Evolutionary conservation across 2,888 invertebrate species (phyloP).

Genomic region (Cosmia pyralina): DNA sequence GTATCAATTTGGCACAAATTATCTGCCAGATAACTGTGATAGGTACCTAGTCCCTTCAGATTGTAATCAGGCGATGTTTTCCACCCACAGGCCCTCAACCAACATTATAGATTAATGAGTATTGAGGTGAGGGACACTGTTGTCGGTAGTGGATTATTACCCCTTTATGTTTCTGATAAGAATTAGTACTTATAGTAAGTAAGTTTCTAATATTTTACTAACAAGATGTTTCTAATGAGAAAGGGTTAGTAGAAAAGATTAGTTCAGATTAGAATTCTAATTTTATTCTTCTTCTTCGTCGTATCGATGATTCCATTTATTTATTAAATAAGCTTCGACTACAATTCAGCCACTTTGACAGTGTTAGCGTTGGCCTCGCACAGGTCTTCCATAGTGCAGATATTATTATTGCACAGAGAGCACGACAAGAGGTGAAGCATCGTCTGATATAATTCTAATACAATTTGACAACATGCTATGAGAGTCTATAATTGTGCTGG

Average conservation of each 20-base stretch:
- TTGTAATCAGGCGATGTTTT: slow-evolving; percentile 54
- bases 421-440: not conserved
- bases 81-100: slow-evolving; percentile 52
- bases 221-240: not conserved
- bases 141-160: slow-evolving; percentile 7
- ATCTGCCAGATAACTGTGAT: slow-evolving; percentile 27
- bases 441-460: not conserved
- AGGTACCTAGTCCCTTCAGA: slow-evolving; percentile 38
- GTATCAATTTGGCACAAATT: slow-evolving; percentile 32
- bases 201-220: not conserved
- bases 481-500: not conserved
- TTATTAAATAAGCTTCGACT: not conserved
- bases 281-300: not conserved
- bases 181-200: not conserved
- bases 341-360: not conserved
- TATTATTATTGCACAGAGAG: not conserved
- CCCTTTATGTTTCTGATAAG: not conserved
- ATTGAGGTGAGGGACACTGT: slow-evolving; percentile 40
- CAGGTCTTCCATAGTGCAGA: too few species aligned
- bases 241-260: not conserved
- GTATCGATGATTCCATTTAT: not conserved
- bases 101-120: slow-evolving; percentile 55
- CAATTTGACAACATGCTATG: not conserved
- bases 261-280: not conserved
- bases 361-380: not conserved